Evolutionary conservation across 2,113 vertebrate genomes (phyloP).

Genomic region (Glareola pratincola): DNA sequence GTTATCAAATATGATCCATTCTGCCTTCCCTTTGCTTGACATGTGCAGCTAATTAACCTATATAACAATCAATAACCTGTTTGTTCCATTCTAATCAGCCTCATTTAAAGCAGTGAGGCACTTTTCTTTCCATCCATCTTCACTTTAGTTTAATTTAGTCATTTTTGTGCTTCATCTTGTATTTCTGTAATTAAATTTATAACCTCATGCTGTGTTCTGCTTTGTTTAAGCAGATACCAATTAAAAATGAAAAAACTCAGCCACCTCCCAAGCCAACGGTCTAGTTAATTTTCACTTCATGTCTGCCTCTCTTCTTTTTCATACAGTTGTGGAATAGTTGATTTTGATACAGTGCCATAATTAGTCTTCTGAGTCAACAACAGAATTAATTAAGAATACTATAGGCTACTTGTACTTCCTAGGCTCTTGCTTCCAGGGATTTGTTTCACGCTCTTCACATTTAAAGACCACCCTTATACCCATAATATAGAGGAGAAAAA

Average conservation of each 20-base stretch:
- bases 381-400: not conserved
- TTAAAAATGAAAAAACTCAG: not conserved
- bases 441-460: not conserved
- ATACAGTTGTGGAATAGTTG: not conserved
- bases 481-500: not conserved
- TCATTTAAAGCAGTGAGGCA: constrained; percentile 4
- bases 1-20: not conserved
- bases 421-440: not conserved
- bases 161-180: constrained; percentile 10
- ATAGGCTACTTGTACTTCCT: not conserved
- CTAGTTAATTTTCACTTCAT: not conserved
- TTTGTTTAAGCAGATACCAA: not conserved
- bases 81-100: constrained; percentile 18
- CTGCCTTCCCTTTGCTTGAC: not conserved
- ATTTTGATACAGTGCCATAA: not conserved
- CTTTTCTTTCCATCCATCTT: constrained; percentile 20
- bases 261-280: not conserved
- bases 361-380: not conserved
- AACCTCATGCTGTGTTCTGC: not conserved
- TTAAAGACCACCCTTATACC: not conserved
- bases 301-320: not conserved
- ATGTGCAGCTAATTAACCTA: constrained; percentile 10
- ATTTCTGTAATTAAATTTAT: constrained; percentile 34
- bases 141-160: constrained; percentile 20
- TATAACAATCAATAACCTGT: not conserved